Conservation (phyloP, 2,797 vertebrate genomes). For the Salmo trutta region DNA sequence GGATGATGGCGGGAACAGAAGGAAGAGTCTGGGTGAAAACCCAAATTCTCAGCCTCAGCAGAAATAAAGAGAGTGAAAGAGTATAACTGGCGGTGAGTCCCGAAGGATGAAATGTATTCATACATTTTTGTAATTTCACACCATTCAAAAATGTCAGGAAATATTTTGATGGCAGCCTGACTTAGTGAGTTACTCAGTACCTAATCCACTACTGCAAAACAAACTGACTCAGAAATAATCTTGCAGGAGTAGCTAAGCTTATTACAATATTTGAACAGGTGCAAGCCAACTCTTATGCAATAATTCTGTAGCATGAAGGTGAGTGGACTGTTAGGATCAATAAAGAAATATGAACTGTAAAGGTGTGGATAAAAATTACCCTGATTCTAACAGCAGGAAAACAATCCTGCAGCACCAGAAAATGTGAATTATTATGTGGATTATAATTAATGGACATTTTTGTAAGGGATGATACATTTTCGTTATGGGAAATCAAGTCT, state of each 20-base stretch:
- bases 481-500: too few species aligned
- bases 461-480: too few species aligned
- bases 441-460: too few species aligned
- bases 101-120: neutral
- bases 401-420: too few species aligned
- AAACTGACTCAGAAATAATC: neutral
- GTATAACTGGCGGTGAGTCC: constrained; percentile 38
- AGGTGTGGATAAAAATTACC: too few species aligned
- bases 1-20: constrained; percentile 56
- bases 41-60: constrained; percentile 50
- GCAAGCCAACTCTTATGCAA: too few species aligned
- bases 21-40: constrained; percentile 50
- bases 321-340: neutral
- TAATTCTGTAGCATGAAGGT: neutral
- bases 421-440: too few species aligned
- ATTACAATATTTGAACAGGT: neutral
- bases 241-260: neutral
- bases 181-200: neutral
- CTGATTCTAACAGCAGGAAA: too few species aligned
- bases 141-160: neutral
- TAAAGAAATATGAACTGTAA: neutral
- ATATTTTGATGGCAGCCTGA: neutral
- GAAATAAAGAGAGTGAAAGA: constrained; percentile 44
- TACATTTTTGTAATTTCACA: neutral
- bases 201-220: neutral